Conservation (phyloP, 2,888 invertebrate species). For the Eulithis prunata region DNA sequence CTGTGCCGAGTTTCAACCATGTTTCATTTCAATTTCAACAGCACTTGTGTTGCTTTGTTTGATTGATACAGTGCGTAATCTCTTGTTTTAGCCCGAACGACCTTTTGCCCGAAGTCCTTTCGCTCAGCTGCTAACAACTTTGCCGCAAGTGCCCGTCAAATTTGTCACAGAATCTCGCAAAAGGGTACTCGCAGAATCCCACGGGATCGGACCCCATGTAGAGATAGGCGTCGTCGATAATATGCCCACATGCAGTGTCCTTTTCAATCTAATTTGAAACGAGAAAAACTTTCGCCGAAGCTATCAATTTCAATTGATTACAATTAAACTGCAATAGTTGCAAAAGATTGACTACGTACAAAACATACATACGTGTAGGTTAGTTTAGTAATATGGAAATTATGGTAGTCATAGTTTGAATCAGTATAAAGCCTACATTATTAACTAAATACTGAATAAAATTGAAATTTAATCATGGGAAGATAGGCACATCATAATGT, state of each 20-base stretch:
- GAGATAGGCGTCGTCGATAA: conserved; percentile 74
- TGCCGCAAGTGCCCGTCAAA: conserved; percentile 16
- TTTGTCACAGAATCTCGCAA: conserved; percentile 34
- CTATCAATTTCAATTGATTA: conserved; percentile 39
- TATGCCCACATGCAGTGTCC: conserved; percentile 77
- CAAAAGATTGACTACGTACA: conserved; percentile 23
- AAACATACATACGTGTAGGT: too few relatives aligned
- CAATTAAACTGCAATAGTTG: conserved; percentile 29
- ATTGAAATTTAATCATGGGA: too few relatives aligned
- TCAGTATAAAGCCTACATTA: conserved; percentile 10
- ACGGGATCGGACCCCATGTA: conserved; percentile 78
- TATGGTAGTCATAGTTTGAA: conserved; percentile 24
- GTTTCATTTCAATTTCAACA: conserved; percentile 59
- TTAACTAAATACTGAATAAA: too few relatives aligned
- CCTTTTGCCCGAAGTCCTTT: conserved; percentile 59
- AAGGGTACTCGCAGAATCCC: conserved; percentile 75
- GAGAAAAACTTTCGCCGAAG: conserved; percentile 32
- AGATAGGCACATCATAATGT: too few relatives aligned
- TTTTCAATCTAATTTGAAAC: conserved; percentile 62
- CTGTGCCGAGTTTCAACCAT: conserved; percentile 51
- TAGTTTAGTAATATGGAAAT: conserved; percentile 21
- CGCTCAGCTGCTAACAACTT: conserved; percentile 26
- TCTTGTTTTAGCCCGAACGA: conserved; percentile 60
- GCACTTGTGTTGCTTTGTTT: conserved; percentile 69
- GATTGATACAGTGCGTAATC: conserved; percentile 80